Evolutionary conservation across 2,113 vertebrate genomes (phyloP), one percentile per base, ranked within the genome.

Genomic region (Otis tarda): DNA sequence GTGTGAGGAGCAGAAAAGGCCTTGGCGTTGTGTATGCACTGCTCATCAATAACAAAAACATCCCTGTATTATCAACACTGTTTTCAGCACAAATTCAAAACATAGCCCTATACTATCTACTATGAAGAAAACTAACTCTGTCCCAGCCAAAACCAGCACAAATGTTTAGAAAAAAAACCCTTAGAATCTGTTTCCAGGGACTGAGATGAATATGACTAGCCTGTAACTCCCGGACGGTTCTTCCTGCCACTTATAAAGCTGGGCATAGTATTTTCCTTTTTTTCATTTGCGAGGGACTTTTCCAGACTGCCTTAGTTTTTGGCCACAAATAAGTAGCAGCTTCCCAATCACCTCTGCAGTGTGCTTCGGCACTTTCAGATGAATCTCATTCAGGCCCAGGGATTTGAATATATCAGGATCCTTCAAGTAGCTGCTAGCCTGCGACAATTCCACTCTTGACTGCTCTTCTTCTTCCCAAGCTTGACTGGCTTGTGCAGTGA

Each of bases 341-440:
- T 81, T 91, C 64, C 78, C 17, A 50, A 23, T 65, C 19, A 57
- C 28, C 52, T 89, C 60, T 78, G 28, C 31, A 87, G 7, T 57
- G 31, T 63, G 19, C 28, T 78, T 89, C 43, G 52, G 20, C 17
- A 67, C 15, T 83, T 93, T 78, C 64, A 75, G 41, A 78, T 70
- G 4, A 87, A 75, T 75, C 65, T 93, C 5, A 41, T 52, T 43
- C 60, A 89, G 50, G 35, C 33, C 63, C 27, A 67, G 31, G 28
- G 64, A 53, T 67, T n/a, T 78, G n/a, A 95, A 53, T 50, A 71
- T 9, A 87, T 89, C 31, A 67, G n/a, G 60, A 83, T 81, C 56
- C n/a, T 80, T 71, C 68, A 84, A 55, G 55, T 37, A 81, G 24
- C 14, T 14, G 9, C 77, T 69, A 70, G n/a, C 27, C n/a, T 93